Percentiles rank a stretch among this genome's conserved stretches.
These are phyloP conservation scores for Liposcelis brunnea DNA, from an alignment of 2,888 invertebrate species.

Conservation along the genomic window DNA sequence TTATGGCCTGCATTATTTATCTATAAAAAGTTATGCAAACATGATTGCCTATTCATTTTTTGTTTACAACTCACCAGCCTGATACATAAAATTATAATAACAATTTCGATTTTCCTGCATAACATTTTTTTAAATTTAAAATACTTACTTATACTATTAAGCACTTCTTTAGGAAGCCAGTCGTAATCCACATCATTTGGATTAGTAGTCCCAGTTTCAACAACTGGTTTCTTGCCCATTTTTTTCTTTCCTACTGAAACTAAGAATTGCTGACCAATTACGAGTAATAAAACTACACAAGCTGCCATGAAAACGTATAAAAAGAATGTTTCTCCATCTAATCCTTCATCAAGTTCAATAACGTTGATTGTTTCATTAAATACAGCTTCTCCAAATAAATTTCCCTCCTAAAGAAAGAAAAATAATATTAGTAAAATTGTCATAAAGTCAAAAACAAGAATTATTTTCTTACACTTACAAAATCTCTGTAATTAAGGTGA, in stretches of 20 bases:
- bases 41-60: too few relatives aligned
- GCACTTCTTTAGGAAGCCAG: constrained; percentile 88
- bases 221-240: constrained; percentile 38
- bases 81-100: neutral
- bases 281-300: constrained; percentile 67
- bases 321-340: constrained; percentile 98
- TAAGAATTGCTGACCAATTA: constrained; percentile 76
- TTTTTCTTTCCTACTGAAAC: constrained; percentile 68
- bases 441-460: too few relatives aligned
- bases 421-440: constrained; percentile 6
- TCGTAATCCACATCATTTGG: constrained; percentile 91
- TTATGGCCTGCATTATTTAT: too few relatives aligned
- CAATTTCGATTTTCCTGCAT: neutral
- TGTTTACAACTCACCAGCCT: neutral
- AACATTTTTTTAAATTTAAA: too few relatives aligned
- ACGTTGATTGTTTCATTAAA: constrained; percentile 97
- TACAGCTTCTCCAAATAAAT: constrained; percentile 65
- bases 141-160: constrained; percentile 64
- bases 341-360: constrained; percentile 87
- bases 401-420: constrained; percentile 34
- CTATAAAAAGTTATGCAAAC: too few relatives aligned
- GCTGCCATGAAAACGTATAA: constrained; percentile 89
- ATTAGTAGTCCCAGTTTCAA: constrained; percentile 83
- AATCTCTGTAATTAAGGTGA: constrained; percentile 77
- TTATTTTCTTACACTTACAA: too few relatives aligned